A percentile compares a stretch with the other conserved stretches of the same genome.
These are phyloP conservation scores for Rhodophaea formosa DNA, from an alignment of 2,888 invertebrate species.

Conservation along the genomic window DNA sequence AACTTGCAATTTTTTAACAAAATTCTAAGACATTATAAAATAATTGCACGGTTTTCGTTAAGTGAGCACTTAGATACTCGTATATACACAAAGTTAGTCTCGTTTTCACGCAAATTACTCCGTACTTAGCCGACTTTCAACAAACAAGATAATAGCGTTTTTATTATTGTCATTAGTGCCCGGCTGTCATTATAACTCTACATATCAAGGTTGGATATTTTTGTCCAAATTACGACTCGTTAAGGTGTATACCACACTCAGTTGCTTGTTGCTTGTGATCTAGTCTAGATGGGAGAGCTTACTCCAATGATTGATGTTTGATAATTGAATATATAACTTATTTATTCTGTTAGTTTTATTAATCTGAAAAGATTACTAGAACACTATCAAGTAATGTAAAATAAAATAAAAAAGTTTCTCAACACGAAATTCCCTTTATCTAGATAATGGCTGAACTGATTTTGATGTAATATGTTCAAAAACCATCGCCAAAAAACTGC, in stretches of 20 bases:
- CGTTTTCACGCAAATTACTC: conserved; percentile 11
- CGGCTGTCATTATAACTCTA: not conserved
- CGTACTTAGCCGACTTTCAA: conserved; percentile 12
- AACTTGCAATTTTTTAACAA: not conserved
- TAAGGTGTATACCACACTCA: not conserved
- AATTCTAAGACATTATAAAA: not conserved
- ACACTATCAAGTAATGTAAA: too few relatives aligned
- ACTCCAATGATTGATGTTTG: too few relatives aligned
- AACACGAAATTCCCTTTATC: too few relatives aligned
- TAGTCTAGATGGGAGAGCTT: too few relatives aligned
- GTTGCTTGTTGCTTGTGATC: too few relatives aligned
- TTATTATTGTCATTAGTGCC: conserved; percentile 12
- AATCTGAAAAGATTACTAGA: too few relatives aligned
- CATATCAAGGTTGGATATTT: not conserved
- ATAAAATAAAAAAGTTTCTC: too few relatives aligned
- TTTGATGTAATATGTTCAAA: too few relatives aligned
- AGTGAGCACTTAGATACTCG: not conserved
- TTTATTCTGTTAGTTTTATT: too few relatives aligned
- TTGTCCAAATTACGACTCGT: not conserved
- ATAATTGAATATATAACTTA: too few relatives aligned
- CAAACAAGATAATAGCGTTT: conserved; percentile 14
- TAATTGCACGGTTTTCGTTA: not conserved
- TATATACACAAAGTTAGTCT: conserved; percentile 8
- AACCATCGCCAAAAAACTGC: too few relatives aligned
- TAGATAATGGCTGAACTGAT: too few relatives aligned